Base-by-base conservation (phyloP, 2,888 invertebrate genomes). In the Imbricaverruca yamaguchii region DNA sequence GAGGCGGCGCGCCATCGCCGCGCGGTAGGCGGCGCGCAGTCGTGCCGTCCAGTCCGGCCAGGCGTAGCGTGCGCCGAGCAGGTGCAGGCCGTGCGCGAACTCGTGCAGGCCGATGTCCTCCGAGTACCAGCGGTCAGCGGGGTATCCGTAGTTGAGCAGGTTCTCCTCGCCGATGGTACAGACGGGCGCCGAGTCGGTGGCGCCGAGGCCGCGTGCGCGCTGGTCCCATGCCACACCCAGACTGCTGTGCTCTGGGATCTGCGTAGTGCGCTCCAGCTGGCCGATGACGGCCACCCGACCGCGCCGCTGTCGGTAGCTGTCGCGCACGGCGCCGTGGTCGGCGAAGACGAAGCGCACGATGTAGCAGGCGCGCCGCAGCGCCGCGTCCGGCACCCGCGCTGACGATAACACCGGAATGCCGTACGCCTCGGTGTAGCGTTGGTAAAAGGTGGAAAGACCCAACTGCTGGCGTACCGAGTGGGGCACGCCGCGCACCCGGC, bases 371-470 rank as follows among this genome's bases (percentile, higher is more conserved):
- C 53, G 81, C 78, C 61, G 82, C 23, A 39, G 65, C 8, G 67
- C 81, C 11, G 74, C 81, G 77, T 57, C 81, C 53, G 81, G 78
- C 61, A 81, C 77, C 21, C 67, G 80, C n/a, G 80, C 23, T 57
- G 80, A 81, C 8, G 67, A 57, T 18, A 80, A 65, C 69, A 63
- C 56, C 13, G 56, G 55, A 39, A 67, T 80, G 53, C 61, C 63
- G 80, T 80, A 80, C 9, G 74, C 57, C 67, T 80, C 23, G 80
- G 56, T 69, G 67, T 56, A 69, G 61, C 67, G 65, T 55, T 59
- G 80, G 80, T 69, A 80, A 67, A 56, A 63, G 15, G 55, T 23
- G 55, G 53, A 23, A 21, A 80, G 80, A 7, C 23, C 67, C 21
- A 63, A 67, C 39, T 65, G 25, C n/a, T 23, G 80, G 12, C 61